A percentile compares a stretch with the other conserved stretches of the same genome.
Conservation (phyloP, 2,113 vertebrate species). For the Cyprinodon variegatus region DNA sequence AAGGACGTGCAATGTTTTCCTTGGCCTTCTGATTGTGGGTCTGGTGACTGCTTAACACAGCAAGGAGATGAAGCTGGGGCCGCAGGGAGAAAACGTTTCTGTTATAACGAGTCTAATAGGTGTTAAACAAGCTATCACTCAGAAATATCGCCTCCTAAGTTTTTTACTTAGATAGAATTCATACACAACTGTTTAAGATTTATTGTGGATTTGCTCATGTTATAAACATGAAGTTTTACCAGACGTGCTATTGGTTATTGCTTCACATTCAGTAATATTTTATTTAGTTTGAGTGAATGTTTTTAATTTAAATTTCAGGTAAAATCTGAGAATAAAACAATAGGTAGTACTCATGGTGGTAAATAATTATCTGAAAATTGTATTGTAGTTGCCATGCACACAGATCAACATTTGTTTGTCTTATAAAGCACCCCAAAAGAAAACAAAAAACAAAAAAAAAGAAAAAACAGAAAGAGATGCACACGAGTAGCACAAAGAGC, state of each 20-base stretch:
- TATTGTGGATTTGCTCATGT: slow-evolving; percentile 21
- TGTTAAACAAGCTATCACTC: slow-evolving; percentile 32
- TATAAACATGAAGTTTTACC: slow-evolving; percentile 2
- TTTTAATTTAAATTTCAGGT: background rate
- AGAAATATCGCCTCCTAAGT: slow-evolving; percentile 17
- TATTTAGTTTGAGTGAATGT: background rate
- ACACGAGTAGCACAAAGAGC: slow-evolving; percentile 46
- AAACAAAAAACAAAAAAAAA: slow-evolving; percentile 14
- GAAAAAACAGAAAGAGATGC: slow-evolving; percentile 37
- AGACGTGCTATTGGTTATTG: slow-evolving; percentile 20
- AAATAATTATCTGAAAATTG: slow-evolving; percentile 3
- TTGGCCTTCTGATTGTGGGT: slow-evolving; percentile 38
- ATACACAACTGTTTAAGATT: slow-evolving; percentile 18
- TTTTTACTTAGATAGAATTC: slow-evolving; percentile 24
- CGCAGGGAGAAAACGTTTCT: slow-evolving; percentile 27
- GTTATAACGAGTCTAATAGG: slow-evolving; percentile 38
- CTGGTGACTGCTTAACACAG: slow-evolving; percentile 42
- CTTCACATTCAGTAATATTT: background rate
- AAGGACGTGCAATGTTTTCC: slow-evolving; percentile 46
- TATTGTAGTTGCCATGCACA: slow-evolving; percentile 31
- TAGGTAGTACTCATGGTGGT: background rate
- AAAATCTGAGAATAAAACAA: background rate
- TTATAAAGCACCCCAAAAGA: slow-evolving; percentile 8
- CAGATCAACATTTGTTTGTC: slow-evolving; percentile 50
- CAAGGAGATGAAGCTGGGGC: slow-evolving; percentile 47